phyloP scores from a whole-genome alignment of 2,888 invertebrate genomes.

The Phengaris alcon region DNA sequence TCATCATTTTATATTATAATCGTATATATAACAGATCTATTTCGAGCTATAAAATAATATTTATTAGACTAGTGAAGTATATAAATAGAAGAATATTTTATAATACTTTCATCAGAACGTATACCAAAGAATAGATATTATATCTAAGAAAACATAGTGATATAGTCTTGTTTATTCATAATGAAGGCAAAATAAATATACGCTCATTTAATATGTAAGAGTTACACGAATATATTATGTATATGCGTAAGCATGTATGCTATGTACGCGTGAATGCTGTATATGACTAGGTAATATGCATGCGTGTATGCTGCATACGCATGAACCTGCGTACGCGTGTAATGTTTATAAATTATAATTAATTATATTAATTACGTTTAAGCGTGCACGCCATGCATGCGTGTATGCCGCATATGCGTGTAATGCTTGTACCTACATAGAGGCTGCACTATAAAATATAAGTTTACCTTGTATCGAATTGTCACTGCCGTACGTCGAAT shows the following conservation, averaged over 20 bases:
- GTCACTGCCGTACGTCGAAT: conserved; percentile 56
- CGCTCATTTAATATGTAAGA: conserved; percentile 1
- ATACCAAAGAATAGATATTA: conserved; percentile 61
- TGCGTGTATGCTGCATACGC: not conserved
- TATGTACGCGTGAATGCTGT: not conserved
- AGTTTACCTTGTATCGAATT: conserved; percentile 38
- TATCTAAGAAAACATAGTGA: conserved; percentile 37
- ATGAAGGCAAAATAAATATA: conserved; percentile 5
- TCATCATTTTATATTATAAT: not conserved
- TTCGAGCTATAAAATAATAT: conserved; percentile 12
- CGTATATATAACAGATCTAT: conserved; percentile 19
- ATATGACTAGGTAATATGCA: not conserved
- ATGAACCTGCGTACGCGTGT: not conserved
- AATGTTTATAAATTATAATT: too few species aligned
- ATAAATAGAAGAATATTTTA: conserved; percentile 29
- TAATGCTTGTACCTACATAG: conserved; percentile 7
- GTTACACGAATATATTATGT: not conserved
- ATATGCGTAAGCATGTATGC: not conserved
- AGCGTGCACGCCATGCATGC: not conserved
- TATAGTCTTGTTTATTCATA: conserved; percentile 34
- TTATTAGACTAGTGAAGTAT: conserved; percentile 38
- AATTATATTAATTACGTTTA: too few species aligned
- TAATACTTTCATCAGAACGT: conserved; percentile 43
- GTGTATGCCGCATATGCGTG: not conserved
- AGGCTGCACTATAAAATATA: conserved; percentile 23